These are phyloP conservation scores for Prosopocoilus inquinatus DNA, from an alignment of 2,888 invertebrate species.

Conservation along the genomic window DNA sequence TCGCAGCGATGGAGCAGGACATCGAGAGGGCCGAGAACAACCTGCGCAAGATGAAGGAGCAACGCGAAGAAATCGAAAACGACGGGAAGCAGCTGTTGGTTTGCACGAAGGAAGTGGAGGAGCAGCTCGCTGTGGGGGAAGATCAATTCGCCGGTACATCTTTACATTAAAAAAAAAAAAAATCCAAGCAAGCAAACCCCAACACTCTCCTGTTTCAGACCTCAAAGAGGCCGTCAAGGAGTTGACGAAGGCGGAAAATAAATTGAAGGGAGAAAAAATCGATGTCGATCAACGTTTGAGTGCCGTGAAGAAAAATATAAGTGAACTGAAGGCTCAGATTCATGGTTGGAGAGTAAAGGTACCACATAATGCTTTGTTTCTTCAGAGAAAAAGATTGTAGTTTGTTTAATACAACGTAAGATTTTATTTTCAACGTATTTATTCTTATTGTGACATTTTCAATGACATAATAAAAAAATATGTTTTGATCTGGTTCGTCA, in stretches of 20 bases:
- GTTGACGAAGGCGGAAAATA: constrained; percentile 63
- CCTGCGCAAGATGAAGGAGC: constrained; percentile 57
- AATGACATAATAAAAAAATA: no score
- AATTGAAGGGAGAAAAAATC: constrained; percentile 67
- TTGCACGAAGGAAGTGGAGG: constrained; percentile 58
- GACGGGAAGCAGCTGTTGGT: constrained; percentile 57
- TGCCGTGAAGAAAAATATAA: constrained; percentile 57
- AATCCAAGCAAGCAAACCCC: not conserved
- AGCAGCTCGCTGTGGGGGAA: constrained; percentile 57
- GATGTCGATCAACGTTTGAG: constrained; percentile 73
- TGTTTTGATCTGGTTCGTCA: no score
- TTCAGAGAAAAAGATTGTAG: not conserved
- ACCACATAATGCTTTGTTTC: constrained; percentile 22
- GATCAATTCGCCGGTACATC: constrained; percentile 54
- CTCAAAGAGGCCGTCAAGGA: constrained; percentile 64
- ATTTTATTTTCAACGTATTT: no score
- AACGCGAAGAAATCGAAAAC: constrained; percentile 59
- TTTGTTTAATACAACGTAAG: no score
- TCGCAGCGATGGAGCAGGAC: constrained; percentile 71
- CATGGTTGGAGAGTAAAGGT: constrained; percentile 60
- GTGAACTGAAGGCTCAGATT: constrained; percentile 55
- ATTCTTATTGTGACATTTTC: no score
- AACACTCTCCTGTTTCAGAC: constrained; percentile 18
- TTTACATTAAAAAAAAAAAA: constrained; percentile 8
- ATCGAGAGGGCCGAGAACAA: constrained; percentile 66